phyloP scores from a whole-genome alignment of 2,888 invertebrate species.

The Chironomus tentans region DNA sequence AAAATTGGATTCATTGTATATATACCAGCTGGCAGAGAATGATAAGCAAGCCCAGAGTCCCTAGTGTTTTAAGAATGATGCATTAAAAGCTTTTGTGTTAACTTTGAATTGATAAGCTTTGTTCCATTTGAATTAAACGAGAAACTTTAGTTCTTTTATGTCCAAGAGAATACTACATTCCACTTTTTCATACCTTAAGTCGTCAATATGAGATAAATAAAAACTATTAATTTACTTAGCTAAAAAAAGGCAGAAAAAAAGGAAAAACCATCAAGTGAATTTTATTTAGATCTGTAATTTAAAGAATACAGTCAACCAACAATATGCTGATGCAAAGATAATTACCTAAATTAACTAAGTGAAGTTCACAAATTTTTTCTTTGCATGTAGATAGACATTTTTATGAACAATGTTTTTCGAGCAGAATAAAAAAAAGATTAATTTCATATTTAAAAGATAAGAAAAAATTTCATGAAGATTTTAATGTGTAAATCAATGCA shows the following conservation, averaged over 20 bases:
- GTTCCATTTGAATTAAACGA: no score
- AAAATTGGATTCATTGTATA: no score
- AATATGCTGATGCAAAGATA: not conserved
- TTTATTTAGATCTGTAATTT: not conserved
- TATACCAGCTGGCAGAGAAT: no score
- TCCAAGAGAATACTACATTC: not conserved
- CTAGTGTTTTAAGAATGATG: no score
- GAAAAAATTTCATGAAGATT: not conserved
- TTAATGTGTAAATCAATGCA: not conserved
- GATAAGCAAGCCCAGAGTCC: no score
- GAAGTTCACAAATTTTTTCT: not conserved
- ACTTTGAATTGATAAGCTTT: no score
- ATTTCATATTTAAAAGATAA: not conserved
- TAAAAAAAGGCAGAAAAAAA: not conserved
- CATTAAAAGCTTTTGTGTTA: no score
- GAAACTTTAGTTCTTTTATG: no score
- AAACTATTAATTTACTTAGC: not conserved
- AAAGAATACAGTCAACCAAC: not conserved
- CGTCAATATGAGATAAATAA: not conserved
- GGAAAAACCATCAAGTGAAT: not conserved
- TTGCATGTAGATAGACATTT: not conserved
- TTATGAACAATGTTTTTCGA: not conserved
- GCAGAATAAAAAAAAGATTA: not conserved
- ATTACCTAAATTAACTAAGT: no score
- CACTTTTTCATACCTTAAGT: not conserved